A percentile compares a stretch with the other conserved stretches of the same genome.
Evolutionary conservation across 1,140 invertebrate species (phyloP).

Genomic region (Campoletis sonorensis): DNA sequence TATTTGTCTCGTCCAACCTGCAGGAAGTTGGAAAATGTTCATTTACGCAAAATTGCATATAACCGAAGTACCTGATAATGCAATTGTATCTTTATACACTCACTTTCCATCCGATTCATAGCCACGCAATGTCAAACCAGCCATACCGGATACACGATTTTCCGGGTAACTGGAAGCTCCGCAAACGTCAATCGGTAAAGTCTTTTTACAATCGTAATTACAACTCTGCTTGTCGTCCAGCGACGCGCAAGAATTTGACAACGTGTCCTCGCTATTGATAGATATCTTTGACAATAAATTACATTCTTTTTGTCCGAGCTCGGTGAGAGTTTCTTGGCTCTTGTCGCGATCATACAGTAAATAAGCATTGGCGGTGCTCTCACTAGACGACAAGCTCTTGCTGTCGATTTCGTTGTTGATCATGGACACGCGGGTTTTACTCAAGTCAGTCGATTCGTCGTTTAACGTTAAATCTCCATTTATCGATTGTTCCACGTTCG

Average conservation of each 20-base stretch:
- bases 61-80: too few species aligned
- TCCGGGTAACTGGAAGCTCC: slow-evolving; percentile 39
- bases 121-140: slow-evolving; percentile 15
- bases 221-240: slow-evolving; percentile 36
- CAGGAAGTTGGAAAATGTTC: neutral
- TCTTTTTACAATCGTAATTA: slow-evolving; percentile 2
- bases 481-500: slow-evolving; percentile 54
- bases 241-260: slow-evolving; percentile 45
- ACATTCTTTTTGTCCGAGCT: slow-evolving; percentile 20
- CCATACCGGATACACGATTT: slow-evolving; percentile 11
- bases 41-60: too few species aligned
- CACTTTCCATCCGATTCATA: slow-evolving; percentile 35
- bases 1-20: slow-evolving; percentile 6
- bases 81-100: neutral
- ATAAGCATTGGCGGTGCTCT: slow-evolving; percentile 37
- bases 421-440: slow-evolving; percentile 24
- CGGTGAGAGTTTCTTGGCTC: slow-evolving; percentile 50
- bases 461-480: neutral
- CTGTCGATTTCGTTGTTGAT: slow-evolving; percentile 25
- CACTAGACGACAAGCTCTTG: slow-evolving; percentile 44
- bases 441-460: slow-evolving; percentile 49
- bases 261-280: slow-evolving; percentile 47
- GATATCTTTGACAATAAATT: slow-evolving; percentile 26
- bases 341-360: slow-evolving; percentile 31
- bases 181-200: neutral